phyloP scores from a whole-genome alignment of 1,140 invertebrate species.

The Zaprionus kolodkinae region DNA sequence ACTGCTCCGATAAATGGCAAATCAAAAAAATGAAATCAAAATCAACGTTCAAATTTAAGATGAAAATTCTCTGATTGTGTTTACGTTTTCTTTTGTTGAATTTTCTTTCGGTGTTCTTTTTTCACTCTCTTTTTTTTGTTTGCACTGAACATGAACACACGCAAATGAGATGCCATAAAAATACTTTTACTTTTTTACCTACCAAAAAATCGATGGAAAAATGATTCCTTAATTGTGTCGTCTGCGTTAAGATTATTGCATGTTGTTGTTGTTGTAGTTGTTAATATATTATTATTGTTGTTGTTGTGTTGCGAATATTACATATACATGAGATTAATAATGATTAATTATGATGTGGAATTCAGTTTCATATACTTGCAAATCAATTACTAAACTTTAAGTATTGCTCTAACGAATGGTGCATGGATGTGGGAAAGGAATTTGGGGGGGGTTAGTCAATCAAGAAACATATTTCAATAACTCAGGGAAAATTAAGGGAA shows the following conservation, averaged over 20 bases:
- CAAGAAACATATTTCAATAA: conserved; percentile 3
- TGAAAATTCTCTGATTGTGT: conserved; percentile 2
- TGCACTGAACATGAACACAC: conserved; percentile 71
- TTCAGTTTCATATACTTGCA: conserved; percentile 16
- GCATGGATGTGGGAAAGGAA: not conserved
- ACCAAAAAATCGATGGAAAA: conserved; percentile 80
- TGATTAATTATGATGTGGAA: not conserved
- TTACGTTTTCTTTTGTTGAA: not conserved
- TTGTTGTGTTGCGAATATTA: conserved; percentile 30
- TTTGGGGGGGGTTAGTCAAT: not conserved
- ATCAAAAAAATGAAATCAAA: conserved; percentile 16
- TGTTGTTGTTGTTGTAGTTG: conserved; percentile 23
- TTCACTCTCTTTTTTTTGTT: conserved; percentile 35
- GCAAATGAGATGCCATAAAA: conserved; percentile 37
- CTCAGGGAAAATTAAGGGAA: not conserved
- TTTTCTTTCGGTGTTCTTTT: conserved; percentile 21
- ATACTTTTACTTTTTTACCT: conserved; percentile 62
- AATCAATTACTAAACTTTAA: conserved; percentile 18
- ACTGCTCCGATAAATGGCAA: not conserved
- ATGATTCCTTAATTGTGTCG: conserved; percentile 78
- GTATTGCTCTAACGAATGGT: conserved; percentile 1
- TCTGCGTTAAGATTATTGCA: conserved; percentile 64
- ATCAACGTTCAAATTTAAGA: conserved; percentile 11
- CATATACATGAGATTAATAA: conserved; percentile 18
- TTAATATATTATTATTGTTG: conserved; percentile 6